phyloP scores from a whole-genome alignment of 1,140 invertebrate species.

The Bombus haemorrhoidalis region DNA sequence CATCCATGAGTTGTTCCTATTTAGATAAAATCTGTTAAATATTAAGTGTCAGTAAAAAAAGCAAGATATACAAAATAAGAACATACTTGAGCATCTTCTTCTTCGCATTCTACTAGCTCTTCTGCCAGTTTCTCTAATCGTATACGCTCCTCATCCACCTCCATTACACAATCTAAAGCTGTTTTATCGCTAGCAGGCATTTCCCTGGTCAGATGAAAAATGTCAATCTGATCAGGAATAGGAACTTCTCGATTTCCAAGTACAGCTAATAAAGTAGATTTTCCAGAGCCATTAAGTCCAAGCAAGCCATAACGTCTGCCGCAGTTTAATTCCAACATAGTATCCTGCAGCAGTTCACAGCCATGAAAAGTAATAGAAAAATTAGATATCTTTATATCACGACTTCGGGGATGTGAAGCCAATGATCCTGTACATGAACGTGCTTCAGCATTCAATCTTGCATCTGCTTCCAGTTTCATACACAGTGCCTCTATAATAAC shows the following conservation, averaged over 20 bases:
- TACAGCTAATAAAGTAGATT: constrained; percentile 94
- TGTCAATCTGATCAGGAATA: constrained; percentile 98
- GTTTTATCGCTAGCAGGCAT: constrained; percentile 97
- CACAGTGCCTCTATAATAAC: constrained; percentile 89
- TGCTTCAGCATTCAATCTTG: constrained; percentile 95
- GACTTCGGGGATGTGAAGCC: constrained; percentile 95
- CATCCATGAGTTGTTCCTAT: constrained; percentile 98
- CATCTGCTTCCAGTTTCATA: constrained; percentile 93
- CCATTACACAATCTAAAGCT: constrained; percentile 98
- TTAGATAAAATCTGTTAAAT: constrained; percentile 30
- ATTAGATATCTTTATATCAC: constrained; percentile 98
- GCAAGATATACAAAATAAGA: background rate
- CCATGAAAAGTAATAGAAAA: constrained; percentile 99
- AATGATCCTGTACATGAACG: constrained; percentile 97
- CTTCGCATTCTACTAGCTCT: constrained; percentile 91
- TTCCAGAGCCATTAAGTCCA: constrained; percentile 97
- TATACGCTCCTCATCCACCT: constrained; percentile 97
- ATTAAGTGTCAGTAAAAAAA: background rate
- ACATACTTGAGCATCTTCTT: constrained; percentile 88
- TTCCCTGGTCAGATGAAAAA: constrained; percentile 98
- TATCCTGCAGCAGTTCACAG: constrained; percentile 96
- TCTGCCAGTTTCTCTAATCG: constrained; percentile 97
- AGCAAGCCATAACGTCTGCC: constrained; percentile 98
- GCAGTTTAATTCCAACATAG: constrained; percentile 97
- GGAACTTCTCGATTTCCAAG: constrained; percentile 97